Percentiles rank a stretch among this genome's conserved stretches.
phyloP scores from a whole-genome alignment of 2,797 vertebrate genomes.

The Microchirus variegatus region DNA sequence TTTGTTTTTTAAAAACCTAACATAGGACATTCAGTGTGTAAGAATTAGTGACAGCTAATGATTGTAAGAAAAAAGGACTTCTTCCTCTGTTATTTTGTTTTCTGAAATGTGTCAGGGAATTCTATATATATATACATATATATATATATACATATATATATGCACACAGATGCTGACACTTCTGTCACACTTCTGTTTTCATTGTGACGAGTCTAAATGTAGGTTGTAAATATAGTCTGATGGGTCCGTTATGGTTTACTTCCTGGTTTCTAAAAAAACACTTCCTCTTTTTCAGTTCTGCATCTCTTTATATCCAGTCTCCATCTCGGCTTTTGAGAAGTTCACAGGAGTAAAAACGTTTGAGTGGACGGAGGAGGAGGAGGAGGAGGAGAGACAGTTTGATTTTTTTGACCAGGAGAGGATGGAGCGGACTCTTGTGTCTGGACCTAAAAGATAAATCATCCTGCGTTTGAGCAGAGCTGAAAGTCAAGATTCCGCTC shows the following conservation, averaged over 20 bases:
- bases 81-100: no score
- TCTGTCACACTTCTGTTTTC: not conserved
- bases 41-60: no score
- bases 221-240: not conserved
- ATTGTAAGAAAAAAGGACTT: no score
- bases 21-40: no score
- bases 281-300: constrained; percentile 59
- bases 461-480: constrained; percentile 16
- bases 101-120: no score
- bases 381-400: constrained; percentile 21
- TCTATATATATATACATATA: no score
- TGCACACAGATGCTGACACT: no score
- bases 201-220: not conserved
- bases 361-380: constrained; percentile 35
- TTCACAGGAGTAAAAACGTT: constrained; percentile 18
- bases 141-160: no score
- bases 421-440: constrained; percentile 9
- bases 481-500: constrained; percentile 6
- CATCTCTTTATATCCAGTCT: constrained; percentile 38
- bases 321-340: constrained; percentile 49
- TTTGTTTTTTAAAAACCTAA: no score
- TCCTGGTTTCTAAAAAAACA: constrained; percentile 32
- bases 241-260: constrained; percentile 29
- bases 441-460: constrained; percentile 1
- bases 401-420: constrained; percentile 9